Percentiles rank a stretch among this genome's conserved stretches.
Conservation (phyloP, 2,797 vertebrate genomes). For the Bufotes viridis region DNA sequence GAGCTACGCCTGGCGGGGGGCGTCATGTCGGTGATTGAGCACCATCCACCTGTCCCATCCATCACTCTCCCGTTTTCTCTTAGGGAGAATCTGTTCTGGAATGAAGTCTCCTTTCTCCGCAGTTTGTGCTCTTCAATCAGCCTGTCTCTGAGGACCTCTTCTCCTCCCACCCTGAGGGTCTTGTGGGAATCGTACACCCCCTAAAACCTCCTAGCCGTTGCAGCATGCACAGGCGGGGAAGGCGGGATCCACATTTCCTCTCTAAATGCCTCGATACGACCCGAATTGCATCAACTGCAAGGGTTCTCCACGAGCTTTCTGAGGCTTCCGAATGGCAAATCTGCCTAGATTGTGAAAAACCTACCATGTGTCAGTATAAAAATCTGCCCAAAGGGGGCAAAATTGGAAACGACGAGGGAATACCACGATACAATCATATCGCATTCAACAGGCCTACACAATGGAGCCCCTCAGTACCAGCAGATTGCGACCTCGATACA, state of each 20-base stretch:
- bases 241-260: neutral
- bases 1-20: neutral
- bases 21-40: conserved; percentile 3
- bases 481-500: neutral
- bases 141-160: neutral
- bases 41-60: conserved; percentile 6
- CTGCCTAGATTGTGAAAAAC: neutral
- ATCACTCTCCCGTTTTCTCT: conserved; percentile 6
- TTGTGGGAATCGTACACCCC: neutral
- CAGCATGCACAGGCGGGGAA: neutral
- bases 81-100: neutral
- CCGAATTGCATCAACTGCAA: neutral
- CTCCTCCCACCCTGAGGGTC: neutral
- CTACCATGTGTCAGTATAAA: neutral
- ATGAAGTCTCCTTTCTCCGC: neutral
- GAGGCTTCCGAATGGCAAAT: neutral
- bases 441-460: no score
- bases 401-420: no score
- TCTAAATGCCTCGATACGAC: neutral
- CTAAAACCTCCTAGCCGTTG: no score
- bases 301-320: neutral
- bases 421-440: no score
- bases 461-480: no score
- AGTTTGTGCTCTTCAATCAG: conserved; percentile 24
- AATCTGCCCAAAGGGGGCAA: neutral